These are phyloP conservation scores for Pogoniulus pusillus DNA, from an alignment of 2,797 vertebrate species.

Conservation along the genomic window DNA sequence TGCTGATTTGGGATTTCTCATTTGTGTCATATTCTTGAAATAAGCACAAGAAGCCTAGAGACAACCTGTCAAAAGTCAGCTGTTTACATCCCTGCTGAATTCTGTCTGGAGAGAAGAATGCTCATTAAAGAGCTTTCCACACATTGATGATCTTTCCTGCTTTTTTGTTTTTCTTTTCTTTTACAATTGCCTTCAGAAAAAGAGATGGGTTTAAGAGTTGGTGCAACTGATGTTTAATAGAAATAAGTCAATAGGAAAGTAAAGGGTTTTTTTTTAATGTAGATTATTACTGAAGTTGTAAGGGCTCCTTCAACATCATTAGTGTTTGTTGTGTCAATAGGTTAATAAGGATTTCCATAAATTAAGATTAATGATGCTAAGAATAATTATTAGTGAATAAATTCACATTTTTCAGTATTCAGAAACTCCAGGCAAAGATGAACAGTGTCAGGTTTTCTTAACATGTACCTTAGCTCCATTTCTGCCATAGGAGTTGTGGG, in stretches of 20 bases:
- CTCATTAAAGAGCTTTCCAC: conserved; percentile 35
- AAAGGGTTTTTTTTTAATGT: conserved; percentile 23
- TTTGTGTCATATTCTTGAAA: not conserved
- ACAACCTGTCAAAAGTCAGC: not conserved
- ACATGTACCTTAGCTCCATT: not conserved
- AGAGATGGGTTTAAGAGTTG: not conserved
- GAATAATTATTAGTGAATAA: not conserved
- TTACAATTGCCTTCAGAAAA: not conserved
- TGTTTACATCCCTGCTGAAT: not conserved
- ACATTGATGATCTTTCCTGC: not conserved
- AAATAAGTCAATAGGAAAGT: conserved; percentile 20
- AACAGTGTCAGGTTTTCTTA: not conserved
- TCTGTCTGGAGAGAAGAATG: not conserved
- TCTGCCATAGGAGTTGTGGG: not conserved
- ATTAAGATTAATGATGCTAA: conserved; percentile 31
- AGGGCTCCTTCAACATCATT: conserved; percentile 14
- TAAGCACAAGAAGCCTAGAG: not conserved
- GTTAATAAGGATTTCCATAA: conserved; percentile 10
- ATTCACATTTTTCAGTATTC: not conserved
- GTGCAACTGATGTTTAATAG: not conserved
- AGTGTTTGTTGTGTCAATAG: not conserved
- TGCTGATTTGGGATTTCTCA: not conserved
- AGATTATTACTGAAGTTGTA: conserved; percentile 23
- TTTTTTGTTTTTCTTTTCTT: conserved; percentile 11
- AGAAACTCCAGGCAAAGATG: not conserved